These are phyloP conservation scores for Lepidochrysops patricia DNA, from an alignment of 2,888 invertebrate genomes.

Conservation along the genomic window DNA sequence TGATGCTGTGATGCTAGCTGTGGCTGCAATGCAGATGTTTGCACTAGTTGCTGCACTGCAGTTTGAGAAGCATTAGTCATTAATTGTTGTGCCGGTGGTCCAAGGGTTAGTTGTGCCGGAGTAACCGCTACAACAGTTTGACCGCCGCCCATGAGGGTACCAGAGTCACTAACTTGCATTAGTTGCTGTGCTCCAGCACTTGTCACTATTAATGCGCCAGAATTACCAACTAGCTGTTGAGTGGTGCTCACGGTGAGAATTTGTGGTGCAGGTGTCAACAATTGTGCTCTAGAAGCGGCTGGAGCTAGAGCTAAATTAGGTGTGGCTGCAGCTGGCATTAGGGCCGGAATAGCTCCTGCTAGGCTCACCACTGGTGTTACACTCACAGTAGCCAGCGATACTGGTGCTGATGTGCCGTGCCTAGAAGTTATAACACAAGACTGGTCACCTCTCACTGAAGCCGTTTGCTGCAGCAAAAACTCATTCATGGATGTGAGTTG, in stretches of 20 bases:
- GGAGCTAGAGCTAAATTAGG: conserved; percentile 59
- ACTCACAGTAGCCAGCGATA: conserved; percentile 65
- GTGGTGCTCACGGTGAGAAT: conserved; percentile 66
- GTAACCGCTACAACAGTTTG: conserved; percentile 65
- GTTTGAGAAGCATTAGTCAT: conserved; percentile 57
- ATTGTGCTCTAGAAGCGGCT: conserved; percentile 59
- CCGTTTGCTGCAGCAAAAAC: conserved; percentile 60
- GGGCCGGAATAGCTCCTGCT: conserved; percentile 54
- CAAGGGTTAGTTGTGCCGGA: conserved; percentile 61
- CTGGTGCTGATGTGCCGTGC: conserved; percentile 63
- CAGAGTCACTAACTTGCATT: conserved; percentile 70
- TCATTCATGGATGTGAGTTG: conserved; percentile 68
- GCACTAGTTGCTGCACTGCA: conserved; percentile 61
- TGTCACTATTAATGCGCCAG: conserved; percentile 63
- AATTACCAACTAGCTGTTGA: conserved; percentile 64
- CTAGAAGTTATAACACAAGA: conserved; percentile 66
- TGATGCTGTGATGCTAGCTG: conserved; percentile 57
- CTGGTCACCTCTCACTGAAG: conserved; percentile 54
- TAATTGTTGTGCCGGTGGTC: conserved; percentile 54
- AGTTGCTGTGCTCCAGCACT: conserved; percentile 68
- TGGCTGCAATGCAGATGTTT: conserved; percentile 53
- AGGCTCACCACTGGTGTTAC: conserved; percentile 66
- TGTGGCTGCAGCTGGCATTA: conserved; percentile 57
- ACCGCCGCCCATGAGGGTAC: conserved; percentile 63
- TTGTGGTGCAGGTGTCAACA: conserved; percentile 64